phyloP scores from a whole-genome alignment of 2,797 vertebrate species.

The Antrozous pallidus region DNA sequence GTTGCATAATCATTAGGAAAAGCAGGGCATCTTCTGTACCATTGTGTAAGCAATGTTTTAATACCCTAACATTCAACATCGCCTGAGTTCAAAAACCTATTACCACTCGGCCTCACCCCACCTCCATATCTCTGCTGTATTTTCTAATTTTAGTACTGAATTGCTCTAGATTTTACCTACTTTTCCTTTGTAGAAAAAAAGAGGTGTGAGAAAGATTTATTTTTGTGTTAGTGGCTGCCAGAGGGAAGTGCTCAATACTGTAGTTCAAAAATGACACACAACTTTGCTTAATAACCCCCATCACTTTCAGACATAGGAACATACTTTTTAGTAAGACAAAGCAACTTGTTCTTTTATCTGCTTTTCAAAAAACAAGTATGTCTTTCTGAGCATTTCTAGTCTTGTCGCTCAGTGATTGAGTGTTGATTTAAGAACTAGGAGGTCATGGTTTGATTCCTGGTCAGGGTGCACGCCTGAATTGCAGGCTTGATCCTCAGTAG shows the following conservation, averaged over 20 bases:
- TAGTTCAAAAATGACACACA: constrained; percentile 48
- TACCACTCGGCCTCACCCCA: no score
- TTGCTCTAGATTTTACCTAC: not conserved
- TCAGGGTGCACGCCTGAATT: no score
- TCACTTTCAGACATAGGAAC: constrained; percentile 48
- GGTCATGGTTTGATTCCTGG: no score
- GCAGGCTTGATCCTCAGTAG: no score
- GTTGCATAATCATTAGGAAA: not conserved
- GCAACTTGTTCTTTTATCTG: constrained; percentile 13
- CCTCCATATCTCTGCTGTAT: no score
- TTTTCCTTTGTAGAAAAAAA: not conserved
- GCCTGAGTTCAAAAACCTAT: not conserved
- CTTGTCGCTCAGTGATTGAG: not conserved
- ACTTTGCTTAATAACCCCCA: constrained; percentile 29
- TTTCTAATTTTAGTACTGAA: not conserved
- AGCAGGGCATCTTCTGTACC: not conserved
- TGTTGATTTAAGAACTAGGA: no score
- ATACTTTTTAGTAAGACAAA: constrained; percentile 45
- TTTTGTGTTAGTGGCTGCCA: constrained; percentile 52
- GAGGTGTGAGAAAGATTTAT: not conserved
- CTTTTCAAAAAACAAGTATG: constrained; percentile 54
- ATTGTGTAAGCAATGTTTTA: not conserved
- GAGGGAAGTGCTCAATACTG: constrained; percentile 47
- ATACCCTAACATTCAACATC: not conserved
- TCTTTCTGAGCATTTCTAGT: constrained; percentile 53